Conservation (phyloP, 1,140 invertebrate species). For the Octopus sinensis region DNA sequence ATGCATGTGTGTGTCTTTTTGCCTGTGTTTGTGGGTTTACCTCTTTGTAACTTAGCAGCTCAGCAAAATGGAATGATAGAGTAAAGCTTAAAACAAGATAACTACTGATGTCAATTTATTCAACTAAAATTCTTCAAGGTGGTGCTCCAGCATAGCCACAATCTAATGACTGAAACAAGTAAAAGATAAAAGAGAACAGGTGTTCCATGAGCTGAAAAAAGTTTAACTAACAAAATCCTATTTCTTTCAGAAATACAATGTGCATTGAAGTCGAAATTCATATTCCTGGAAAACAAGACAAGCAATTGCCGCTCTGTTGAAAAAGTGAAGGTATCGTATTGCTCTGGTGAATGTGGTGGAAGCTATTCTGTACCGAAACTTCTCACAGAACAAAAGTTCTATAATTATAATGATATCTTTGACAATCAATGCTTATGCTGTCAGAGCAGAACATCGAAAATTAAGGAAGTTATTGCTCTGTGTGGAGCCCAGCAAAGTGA, state of each 20-base stretch:
- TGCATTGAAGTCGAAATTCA: neutral
- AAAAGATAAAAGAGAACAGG: too few relatives aligned
- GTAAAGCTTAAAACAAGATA: too few relatives aligned
- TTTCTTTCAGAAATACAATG: neutral
- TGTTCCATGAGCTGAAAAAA: too few relatives aligned
- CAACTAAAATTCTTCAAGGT: too few relatives aligned
- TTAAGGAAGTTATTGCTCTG: constrained; percentile 4
- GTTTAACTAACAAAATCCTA: too few relatives aligned
- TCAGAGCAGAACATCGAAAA: neutral
- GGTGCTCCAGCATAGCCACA: too few relatives aligned
- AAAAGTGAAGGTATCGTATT: neutral
- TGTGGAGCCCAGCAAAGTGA: neutral
- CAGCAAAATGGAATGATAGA: too few relatives aligned
- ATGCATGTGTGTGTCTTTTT: too few relatives aligned
- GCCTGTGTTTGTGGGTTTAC: too few relatives aligned
- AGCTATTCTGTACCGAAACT: neutral
- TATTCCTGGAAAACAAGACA: neutral
- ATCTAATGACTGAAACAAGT: too few relatives aligned
- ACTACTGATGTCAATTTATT: too few relatives aligned
- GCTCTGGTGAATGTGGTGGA: constrained; percentile 4
- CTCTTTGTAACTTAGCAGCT: too few relatives aligned
- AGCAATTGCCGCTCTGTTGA: neutral
- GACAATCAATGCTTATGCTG: neutral
- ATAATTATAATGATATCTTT: neutral
- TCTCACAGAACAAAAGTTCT: neutral